Evolutionary conservation across 1,140 invertebrate species (phyloP).

Genomic region (Forficula auricularia): DNA sequence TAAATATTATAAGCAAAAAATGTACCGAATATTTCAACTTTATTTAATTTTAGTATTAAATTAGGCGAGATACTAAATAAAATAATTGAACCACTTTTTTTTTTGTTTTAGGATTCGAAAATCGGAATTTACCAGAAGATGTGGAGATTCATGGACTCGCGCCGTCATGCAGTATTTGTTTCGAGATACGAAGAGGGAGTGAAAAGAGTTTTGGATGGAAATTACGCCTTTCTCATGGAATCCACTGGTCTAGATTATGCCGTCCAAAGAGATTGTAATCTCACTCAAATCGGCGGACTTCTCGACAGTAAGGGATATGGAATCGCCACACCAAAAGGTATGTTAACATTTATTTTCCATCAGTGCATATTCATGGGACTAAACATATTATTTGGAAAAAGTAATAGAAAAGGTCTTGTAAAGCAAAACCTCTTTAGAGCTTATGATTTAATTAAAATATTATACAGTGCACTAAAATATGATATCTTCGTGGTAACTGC

Average conservation of each 20-base stretch:
- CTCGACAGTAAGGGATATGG: constrained; percentile 85
- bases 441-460: too few relatives aligned
- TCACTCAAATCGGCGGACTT: constrained; percentile 92
- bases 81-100: too few relatives aligned
- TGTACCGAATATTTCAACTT: too few relatives aligned
- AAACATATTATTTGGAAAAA: too few relatives aligned
- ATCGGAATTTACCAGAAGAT: constrained; percentile 92
- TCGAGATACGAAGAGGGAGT: constrained; percentile 78
- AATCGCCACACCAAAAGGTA: constrained; percentile 70
- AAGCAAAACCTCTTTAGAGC: too few relatives aligned
- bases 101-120: constrained; percentile 60
- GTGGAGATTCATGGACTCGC: constrained; percentile 89
- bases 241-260: constrained; percentile 93
- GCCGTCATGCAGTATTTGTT: constrained; percentile 66
- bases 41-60: too few relatives aligned
- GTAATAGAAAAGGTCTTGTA: too few relatives aligned
- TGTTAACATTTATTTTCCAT: constrained; percentile 21
- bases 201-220: constrained; percentile 62
- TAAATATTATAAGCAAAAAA: too few relatives aligned
- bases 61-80: too few relatives aligned
- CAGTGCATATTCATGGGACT: constrained; percentile 29
- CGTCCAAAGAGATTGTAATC: constrained; percentile 88
- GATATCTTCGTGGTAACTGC: constrained; percentile 12
- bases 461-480: too few relatives aligned
- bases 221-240: constrained; percentile 98